These are phyloP conservation scores for Pelvicachromis taeniatus DNA, from an alignment of 2,113 vertebrate species.

Conservation along the genomic window DNA sequence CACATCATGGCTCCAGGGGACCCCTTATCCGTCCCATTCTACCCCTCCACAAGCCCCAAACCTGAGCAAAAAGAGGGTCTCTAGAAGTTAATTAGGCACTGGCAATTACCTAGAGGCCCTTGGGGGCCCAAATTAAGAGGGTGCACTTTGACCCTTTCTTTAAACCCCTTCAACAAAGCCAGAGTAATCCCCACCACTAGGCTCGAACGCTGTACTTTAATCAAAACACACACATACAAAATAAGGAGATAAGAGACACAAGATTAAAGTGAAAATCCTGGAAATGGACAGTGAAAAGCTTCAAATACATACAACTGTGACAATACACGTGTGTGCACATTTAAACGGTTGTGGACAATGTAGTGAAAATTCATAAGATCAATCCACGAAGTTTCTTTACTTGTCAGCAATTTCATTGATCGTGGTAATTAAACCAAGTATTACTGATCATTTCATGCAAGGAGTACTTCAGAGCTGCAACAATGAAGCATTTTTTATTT, in stretches of 20 bases:
- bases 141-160: slow-evolving; percentile 73
- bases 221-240: slow-evolving; percentile 43
- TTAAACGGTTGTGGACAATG: background rate
- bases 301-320: background rate
- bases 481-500: too few species aligned
- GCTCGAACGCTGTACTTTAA: slow-evolving; percentile 62
- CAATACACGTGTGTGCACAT: background rate
- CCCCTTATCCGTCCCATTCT: slow-evolving; percentile 24
- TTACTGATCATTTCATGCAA: background rate
- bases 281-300: background rate
- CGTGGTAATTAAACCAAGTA: background rate
- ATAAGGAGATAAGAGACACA: background rate
- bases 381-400: background rate
- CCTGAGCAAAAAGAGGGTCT: slow-evolving; percentile 30
- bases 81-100: slow-evolving; percentile 71
- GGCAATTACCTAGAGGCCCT: slow-evolving; percentile 75
- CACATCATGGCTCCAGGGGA: slow-evolving; percentile 33
- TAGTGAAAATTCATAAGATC: background rate
- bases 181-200: slow-evolving; percentile 69
- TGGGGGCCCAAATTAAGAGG: slow-evolving; percentile 71
- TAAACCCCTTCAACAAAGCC: slow-evolving; percentile 70
- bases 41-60: background rate
- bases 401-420: background rate
- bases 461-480: too few species aligned
- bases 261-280: background rate